Evolutionary conservation across 1,140 invertebrate species (phyloP).

Genomic region (Forficula auricularia): DNA sequence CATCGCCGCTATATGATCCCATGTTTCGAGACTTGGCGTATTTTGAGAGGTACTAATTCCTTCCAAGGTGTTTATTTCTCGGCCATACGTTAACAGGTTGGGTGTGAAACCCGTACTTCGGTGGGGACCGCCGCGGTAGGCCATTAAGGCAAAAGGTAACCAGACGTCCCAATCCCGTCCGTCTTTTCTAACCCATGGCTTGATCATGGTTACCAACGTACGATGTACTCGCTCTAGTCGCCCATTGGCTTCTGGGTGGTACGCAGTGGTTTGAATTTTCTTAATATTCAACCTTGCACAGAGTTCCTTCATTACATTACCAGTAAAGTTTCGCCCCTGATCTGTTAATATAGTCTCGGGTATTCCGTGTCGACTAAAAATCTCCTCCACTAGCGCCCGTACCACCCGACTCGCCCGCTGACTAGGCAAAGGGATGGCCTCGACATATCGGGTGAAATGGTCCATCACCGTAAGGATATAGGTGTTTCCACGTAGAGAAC

Average conservation of each 20-base stretch:
- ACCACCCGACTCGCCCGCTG: slow-evolving; percentile 16
- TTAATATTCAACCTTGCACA: slow-evolving; percentile 16
- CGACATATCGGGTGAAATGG: slow-evolving; percentile 18
- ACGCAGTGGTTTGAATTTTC: slow-evolving; percentile 16
- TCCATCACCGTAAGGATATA: slow-evolving; percentile 20
- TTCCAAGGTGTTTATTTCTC: too few species aligned
- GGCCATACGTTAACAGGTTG: too few species aligned
- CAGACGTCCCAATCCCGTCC: too few species aligned
- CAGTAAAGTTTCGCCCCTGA: slow-evolving; percentile 18
- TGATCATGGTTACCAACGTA: too few species aligned
- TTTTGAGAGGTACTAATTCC: too few species aligned
- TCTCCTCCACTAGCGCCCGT: slow-evolving; percentile 13
- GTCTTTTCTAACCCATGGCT: too few species aligned
- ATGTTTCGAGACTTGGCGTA: too few species aligned
- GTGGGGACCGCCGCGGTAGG: too few species aligned
- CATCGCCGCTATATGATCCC: too few species aligned
- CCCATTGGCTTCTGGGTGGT: slow-evolving; percentile 17
- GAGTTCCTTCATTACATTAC: slow-evolving; percentile 15
- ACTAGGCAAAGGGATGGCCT: slow-evolving; percentile 13
- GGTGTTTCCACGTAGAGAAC: slow-evolving; percentile 14
- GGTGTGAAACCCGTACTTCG: too few species aligned
- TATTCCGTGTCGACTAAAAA: slow-evolving; percentile 19
- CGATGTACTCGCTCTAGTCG: too few species aligned
- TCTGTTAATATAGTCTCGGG: slow-evolving; percentile 20
- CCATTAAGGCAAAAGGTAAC: too few species aligned